Conservation (phyloP, 2,113 vertebrate genomes). For the Orthonyx spaldingii region DNA sequence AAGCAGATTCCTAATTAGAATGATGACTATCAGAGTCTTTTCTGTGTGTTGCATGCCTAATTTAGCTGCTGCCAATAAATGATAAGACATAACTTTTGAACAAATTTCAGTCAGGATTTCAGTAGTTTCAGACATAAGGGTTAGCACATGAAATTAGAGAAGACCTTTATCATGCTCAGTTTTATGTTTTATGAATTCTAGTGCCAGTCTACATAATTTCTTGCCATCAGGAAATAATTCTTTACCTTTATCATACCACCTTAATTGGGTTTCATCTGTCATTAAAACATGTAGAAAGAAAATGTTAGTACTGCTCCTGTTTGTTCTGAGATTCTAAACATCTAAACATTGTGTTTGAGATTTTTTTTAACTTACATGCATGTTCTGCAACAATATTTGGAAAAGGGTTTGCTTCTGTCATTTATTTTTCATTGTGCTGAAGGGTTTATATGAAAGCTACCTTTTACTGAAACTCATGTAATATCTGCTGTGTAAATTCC, state of each 20-base stretch:
- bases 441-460: neutral
- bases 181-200: neutral
- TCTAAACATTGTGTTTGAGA: neutral
- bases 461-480: neutral
- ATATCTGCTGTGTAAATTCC: neutral
- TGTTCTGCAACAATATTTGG: neutral
- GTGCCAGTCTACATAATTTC: neutral
- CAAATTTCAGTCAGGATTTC: neutral
- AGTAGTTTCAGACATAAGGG: neutral
- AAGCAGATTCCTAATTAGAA: neutral
- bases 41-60: neutral
- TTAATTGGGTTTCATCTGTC: neutral
- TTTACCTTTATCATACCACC: neutral
- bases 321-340: neutral
- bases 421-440: neutral
- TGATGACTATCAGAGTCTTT: neutral
- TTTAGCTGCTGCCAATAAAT: neutral
- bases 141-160: neutral
- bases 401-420: neutral
- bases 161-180: neutral
- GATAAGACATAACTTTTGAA: neutral
- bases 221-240: neutral
- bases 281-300: neutral
- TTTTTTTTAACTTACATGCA: neutral
- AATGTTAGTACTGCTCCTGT: accelerated